Percentiles rank a stretch among this genome's conserved stretches.
These are phyloP conservation scores for Pectinophora gossypiella DNA, from an alignment of 1,140 invertebrate species.

Conservation along the genomic window DNA sequence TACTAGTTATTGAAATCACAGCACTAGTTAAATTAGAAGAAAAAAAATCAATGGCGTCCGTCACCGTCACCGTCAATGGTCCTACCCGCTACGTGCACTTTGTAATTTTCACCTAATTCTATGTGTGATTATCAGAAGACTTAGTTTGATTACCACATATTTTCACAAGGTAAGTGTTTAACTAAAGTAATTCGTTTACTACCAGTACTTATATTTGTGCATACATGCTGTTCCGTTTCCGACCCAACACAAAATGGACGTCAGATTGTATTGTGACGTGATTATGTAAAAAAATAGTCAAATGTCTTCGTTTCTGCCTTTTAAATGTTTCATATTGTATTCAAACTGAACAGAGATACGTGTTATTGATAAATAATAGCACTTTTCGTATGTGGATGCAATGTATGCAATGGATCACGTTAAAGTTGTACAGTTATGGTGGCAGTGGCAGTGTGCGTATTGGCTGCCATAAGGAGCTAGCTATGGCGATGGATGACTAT, in stretches of 20 bases:
- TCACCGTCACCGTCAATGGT: slow-evolving; percentile 53
- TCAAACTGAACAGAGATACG: too few relatives aligned
- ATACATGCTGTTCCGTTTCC: slow-evolving; percentile 10
- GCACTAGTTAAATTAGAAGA: not conserved
- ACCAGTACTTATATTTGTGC: not conserved
- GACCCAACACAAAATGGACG: slow-evolving; percentile 64
- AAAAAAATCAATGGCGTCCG: slow-evolving; percentile 1
- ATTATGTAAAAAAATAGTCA: slow-evolving; percentile 57
- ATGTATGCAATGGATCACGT: not conserved
- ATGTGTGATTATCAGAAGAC: slow-evolving; percentile 18
- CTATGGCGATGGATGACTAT: not conserved
- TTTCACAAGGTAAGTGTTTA: slow-evolving; percentile 38
- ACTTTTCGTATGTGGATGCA: too few relatives aligned
- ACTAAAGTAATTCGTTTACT: not conserved
- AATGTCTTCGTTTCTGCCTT: too few relatives aligned
- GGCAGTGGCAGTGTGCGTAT: not conserved
- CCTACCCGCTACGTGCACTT: slow-evolving; percentile 42
- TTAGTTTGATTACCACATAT: slow-evolving; percentile 25
- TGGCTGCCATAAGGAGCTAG: not conserved
- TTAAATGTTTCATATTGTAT: too few relatives aligned
- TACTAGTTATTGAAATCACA: too few relatives aligned
- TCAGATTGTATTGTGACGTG: slow-evolving; percentile 61
- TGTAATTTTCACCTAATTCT: slow-evolving; percentile 39
- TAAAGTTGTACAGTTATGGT: slow-evolving; percentile 13
- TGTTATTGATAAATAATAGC: too few relatives aligned